These are phyloP conservation scores for Drosophila acutilabella DNA, from an alignment of 2,888 invertebrate species.

Conservation along the genomic window DNA sequence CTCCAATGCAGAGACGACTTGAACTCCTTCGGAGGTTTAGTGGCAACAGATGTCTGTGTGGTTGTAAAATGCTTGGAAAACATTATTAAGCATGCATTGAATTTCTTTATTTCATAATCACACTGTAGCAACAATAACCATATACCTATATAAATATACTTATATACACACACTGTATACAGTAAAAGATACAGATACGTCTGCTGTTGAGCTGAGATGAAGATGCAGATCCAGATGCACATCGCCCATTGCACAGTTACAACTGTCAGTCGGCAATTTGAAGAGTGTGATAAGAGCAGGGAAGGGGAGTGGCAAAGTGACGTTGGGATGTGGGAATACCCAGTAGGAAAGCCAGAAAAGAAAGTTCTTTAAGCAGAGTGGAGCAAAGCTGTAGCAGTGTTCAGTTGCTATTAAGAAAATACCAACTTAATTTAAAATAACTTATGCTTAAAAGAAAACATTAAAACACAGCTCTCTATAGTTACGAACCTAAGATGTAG, in stretches of 20 bases:
- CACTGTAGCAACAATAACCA: conserved; percentile 32
- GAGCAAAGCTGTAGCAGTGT: not conserved
- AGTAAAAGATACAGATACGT: conserved; percentile 6
- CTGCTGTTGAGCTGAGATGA: conserved; percentile 12
- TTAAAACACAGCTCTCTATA: too few relatives aligned
- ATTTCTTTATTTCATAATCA: conserved; percentile 65
- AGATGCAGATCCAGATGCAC: conserved; percentile 9
- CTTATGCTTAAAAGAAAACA: too few relatives aligned
- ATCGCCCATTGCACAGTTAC: conserved; percentile 17
- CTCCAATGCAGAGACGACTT: not conserved
- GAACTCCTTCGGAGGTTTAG: not conserved
- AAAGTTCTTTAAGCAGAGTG: not conserved
- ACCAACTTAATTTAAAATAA: not conserved
- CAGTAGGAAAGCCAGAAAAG: conserved; percentile 3
- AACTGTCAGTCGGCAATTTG: conserved; percentile 37
- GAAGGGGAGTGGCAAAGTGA: too few relatives aligned
- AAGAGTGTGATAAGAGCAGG: not conserved
- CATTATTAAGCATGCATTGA: conserved; percentile 63
- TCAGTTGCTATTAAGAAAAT: not conserved
- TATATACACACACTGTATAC: conserved; percentile 8
- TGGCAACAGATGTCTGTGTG: conserved; percentile 13
- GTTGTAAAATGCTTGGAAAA: conserved; percentile 21
- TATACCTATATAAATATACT: not conserved
- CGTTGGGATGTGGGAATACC: conserved; percentile 1
- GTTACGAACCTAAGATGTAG: too few relatives aligned